phyloP scores from a whole-genome alignment of 2,888 invertebrate genomes.

The Caenorhabditis doughertyi region DNA sequence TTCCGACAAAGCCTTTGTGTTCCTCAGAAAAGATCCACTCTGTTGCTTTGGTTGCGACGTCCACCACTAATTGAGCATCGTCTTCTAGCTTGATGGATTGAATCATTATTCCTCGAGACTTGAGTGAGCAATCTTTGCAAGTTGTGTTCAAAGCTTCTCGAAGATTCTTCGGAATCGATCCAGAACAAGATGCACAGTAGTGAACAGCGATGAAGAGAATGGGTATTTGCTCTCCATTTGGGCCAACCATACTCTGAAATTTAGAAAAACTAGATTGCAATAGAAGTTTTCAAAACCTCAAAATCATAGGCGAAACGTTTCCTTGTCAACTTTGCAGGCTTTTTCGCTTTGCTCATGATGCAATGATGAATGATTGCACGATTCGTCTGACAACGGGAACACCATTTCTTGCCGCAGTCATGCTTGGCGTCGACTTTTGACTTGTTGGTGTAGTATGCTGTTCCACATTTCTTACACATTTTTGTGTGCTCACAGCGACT shows the following conservation, averaged over 20 bases:
- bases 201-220: background rate
- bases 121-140: background rate
- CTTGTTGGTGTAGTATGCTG: background rate
- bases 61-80: background rate
- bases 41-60: background rate
- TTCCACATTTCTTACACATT: background rate
- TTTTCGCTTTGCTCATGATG: background rate
- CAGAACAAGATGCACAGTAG: background rate
- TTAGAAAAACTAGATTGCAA: background rate
- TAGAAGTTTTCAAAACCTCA: background rate
- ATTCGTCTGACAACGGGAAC: background rate
- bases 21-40: background rate
- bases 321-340: background rate
- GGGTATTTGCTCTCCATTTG: background rate
- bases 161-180: background rate
- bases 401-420: background rate
- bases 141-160: background rate
- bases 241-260: background rate
- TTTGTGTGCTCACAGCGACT: conserved; percentile 5
- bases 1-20: background rate
- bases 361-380: background rate
- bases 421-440: background rate
- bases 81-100: too few relatives aligned
- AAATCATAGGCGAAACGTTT: background rate
- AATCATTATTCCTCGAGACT: too few relatives aligned